phyloP scores from a whole-genome alignment of 2,888 invertebrate species.

The Creontiades dilutus region DNA sequence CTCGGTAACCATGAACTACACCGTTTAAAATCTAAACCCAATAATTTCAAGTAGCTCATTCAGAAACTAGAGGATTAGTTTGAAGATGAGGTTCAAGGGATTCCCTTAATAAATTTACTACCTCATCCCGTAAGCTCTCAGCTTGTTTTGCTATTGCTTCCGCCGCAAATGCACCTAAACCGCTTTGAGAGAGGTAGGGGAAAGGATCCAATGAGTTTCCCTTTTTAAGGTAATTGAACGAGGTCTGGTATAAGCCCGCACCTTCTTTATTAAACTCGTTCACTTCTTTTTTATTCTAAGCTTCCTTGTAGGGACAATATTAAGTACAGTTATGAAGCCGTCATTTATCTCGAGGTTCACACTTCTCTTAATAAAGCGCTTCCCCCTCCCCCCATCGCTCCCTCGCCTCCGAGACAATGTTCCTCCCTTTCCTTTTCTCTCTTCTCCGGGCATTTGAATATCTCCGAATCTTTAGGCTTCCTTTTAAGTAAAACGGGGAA shows the following conservation, averaged over 20 bases:
- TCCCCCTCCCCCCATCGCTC: neutral
- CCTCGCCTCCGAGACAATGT: neutral
- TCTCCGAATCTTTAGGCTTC: slow-evolving; percentile 49
- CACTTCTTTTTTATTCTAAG: neutral
- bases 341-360: slow-evolving; percentile 53
- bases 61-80: no score
- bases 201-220: neutral
- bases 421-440: slow-evolving; percentile 4
- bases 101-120: no score
- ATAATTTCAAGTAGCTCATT: no score
- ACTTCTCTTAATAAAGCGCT: slow-evolving; percentile 50
- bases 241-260: neutral
- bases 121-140: neutral
- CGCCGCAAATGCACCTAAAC: slow-evolving; percentile 3
- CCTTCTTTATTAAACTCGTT: slow-evolving; percentile 1
- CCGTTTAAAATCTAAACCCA: no score
- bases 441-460: slow-evolving; percentile 38
- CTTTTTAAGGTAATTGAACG: slow-evolving; percentile 14
- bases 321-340: slow-evolving; percentile 46
- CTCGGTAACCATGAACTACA: no score
- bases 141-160: neutral
- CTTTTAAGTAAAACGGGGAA: slow-evolving; percentile 43
- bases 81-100: no score
- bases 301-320: slow-evolving; percentile 41
- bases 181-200: neutral